A percentile compares a stretch with the other conserved stretches of the same genome.
phyloP scores from a whole-genome alignment of 2,888 invertebrate genomes.

The Achlya flavicornis region DNA sequence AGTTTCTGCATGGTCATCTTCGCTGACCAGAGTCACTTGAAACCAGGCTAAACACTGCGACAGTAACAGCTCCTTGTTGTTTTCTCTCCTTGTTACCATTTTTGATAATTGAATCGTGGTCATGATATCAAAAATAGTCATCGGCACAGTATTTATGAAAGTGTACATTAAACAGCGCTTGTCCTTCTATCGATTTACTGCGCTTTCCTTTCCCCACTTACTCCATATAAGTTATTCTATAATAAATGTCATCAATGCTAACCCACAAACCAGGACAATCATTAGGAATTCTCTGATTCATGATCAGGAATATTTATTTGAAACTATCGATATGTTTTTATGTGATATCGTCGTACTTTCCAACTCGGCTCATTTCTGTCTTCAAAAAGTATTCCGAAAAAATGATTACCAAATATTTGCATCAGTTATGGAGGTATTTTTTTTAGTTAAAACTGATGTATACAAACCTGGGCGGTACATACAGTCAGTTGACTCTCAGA shows the following conservation, averaged over 20 bases:
- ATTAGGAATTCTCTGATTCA: neutral
- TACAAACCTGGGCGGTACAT: too few species aligned
- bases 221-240: constrained; percentile 47
- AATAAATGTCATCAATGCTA: neutral
- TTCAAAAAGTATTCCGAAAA: too few species aligned
- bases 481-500: too few species aligned
- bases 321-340: constrained; percentile 14
- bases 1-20: too few species aligned
- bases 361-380: too few species aligned
- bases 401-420: too few species aligned
- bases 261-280: neutral
- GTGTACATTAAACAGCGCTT: constrained; percentile 43
- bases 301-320: neutral
- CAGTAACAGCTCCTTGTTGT: too few species aligned
- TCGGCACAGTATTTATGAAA: constrained; percentile 51
- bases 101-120: neutral
- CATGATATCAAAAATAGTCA: constrained; percentile 27
- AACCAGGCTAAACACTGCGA: too few species aligned
- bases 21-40: too few species aligned
- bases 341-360: too few species aligned
- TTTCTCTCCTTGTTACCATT: neutral
- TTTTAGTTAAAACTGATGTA: too few species aligned
- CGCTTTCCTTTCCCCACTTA: constrained; percentile 69
- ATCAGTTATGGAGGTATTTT: too few species aligned
- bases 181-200: constrained; percentile 52